Percentiles rank a stretch among this genome's conserved stretches.
These are phyloP conservation scores for Heliothis subflexa DNA, from an alignment of 1,140 invertebrate species.

Conservation along the genomic window DNA sequence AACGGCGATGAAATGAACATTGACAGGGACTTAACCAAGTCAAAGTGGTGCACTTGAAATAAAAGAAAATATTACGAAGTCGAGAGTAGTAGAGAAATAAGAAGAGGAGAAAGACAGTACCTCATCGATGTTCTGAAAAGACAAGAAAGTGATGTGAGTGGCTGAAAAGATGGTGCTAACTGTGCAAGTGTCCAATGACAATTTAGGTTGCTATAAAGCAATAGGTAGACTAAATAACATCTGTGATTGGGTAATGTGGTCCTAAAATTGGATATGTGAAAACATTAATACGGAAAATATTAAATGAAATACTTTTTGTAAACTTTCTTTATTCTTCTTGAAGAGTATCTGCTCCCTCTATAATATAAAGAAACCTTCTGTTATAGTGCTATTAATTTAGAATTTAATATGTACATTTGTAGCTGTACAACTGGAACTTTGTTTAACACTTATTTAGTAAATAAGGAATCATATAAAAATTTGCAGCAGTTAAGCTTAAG, in stretches of 20 bases:
- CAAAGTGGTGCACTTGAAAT: slow-evolving; percentile 71
- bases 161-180: slow-evolving; percentile 66
- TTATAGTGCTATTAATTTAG: slow-evolving; percentile 22
- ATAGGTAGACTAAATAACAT: slow-evolving; percentile 43
- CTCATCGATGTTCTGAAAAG: slow-evolving; percentile 86
- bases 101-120: slow-evolving; percentile 81
- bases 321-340: slow-evolving; percentile 47
- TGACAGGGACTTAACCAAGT: slow-evolving; percentile 53
- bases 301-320: slow-evolving; percentile 46
- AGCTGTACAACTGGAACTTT: too few species aligned
- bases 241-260: slow-evolving; percentile 40
- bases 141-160: slow-evolving; percentile 82
- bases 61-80: slow-evolving; percentile 69
- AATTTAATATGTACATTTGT: too few species aligned
- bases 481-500: neutral
- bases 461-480: too few species aligned
- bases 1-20: slow-evolving; percentile 40
- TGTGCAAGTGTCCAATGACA: slow-evolving; percentile 54
- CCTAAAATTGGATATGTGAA: slow-evolving; percentile 36
- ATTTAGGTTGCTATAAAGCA: slow-evolving; percentile 42
- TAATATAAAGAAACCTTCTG: slow-evolving; percentile 40
- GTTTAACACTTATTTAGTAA: too few species aligned
- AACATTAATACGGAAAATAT: slow-evolving; percentile 43
- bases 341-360: slow-evolving; percentile 47
- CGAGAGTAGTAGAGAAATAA: slow-evolving; percentile 69